These are phyloP conservation scores for Dicaeum eximium DNA, from an alignment of 2,113 vertebrate species.

Conservation along the genomic window DNA sequence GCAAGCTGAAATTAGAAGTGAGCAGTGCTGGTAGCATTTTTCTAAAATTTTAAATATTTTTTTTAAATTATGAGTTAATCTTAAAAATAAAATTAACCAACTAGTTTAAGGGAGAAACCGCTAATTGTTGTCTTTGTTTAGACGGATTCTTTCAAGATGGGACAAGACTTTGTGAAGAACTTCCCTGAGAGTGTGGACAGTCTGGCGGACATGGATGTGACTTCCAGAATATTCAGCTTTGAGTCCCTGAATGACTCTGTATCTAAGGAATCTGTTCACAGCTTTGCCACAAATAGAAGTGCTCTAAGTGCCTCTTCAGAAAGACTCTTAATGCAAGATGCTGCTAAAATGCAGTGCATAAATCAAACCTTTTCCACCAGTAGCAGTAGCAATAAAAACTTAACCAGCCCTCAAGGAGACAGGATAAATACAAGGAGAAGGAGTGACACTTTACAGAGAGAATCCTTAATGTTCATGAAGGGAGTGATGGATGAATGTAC, in stretches of 20 bases:
- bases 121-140: constrained; percentile 58
- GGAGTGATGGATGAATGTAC: constrained; percentile 99
- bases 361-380: constrained; percentile 72
- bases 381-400: constrained; percentile 56
- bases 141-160: constrained; percentile 95
- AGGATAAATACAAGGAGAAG: constrained; percentile 49
- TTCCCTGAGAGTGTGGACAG: constrained; percentile 70
- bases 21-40: not conserved
- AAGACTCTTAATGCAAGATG: constrained; percentile 58
- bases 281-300: constrained; percentile 50
- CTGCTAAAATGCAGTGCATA: constrained; percentile 60
- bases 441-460: constrained; percentile 78
- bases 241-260: constrained; percentile 28
- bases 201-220: constrained; percentile 68
- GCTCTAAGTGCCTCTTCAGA: constrained; percentile 49
- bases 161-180: constrained; percentile 79
- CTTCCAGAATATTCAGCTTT: constrained; percentile 69
- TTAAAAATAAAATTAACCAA: not conserved
- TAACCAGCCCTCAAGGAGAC: not conserved
- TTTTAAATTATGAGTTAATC: not conserved
- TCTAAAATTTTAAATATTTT: not conserved
- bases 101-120: not conserved
- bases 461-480: constrained; percentile 96
- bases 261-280: constrained; percentile 41
- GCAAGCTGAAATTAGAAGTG: not conserved